Percentiles rank a stretch among this genome's conserved stretches.
Evolutionary conservation across 1,140 invertebrate species (phyloP).

Genomic region (Lordiphosa clarofinis): DNA sequence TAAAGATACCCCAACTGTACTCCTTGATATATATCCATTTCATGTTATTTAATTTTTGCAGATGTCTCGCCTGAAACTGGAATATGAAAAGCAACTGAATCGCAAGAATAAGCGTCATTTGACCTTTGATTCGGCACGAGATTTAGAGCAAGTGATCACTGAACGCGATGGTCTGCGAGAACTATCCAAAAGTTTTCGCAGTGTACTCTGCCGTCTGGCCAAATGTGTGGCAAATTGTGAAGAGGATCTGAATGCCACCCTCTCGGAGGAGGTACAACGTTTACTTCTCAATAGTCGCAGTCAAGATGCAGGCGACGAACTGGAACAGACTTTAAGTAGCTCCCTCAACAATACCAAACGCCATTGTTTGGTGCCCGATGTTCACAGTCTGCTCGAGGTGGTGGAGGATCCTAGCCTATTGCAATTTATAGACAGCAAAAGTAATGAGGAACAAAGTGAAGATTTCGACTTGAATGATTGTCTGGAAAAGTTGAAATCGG

Average conservation of each 20-base stretch:
- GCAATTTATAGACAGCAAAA: slow-evolving; percentile 72
- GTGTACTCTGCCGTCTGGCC: slow-evolving; percentile 84
- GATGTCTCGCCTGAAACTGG: slow-evolving; percentile 80
- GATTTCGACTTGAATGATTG: slow-evolving; percentile 84
- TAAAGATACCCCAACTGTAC: too few relatives aligned
- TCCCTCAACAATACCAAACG: slow-evolving; percentile 45
- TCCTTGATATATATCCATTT: background rate
- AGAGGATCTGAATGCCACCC: slow-evolving; percentile 87
- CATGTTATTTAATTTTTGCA: slow-evolving; percentile 44
- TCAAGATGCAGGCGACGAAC: slow-evolving; percentile 49
- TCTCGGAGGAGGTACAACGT: slow-evolving; percentile 83
- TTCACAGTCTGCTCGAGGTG: slow-evolving; percentile 82
- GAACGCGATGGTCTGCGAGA: slow-evolving; percentile 79
- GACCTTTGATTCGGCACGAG: slow-evolving; percentile 82
- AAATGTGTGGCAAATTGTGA: slow-evolving; percentile 87
- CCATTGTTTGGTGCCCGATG: slow-evolving; percentile 83
- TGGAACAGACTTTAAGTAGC: slow-evolving; percentile 49
- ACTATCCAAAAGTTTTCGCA: slow-evolving; percentile 69
- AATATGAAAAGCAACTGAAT: slow-evolving; percentile 78
- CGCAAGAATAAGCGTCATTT: slow-evolving; percentile 81
- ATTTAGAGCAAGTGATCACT: slow-evolving; percentile 82
- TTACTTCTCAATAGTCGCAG: slow-evolving; percentile 57
- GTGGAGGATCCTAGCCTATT: slow-evolving; percentile 76
- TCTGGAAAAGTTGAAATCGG: slow-evolving; percentile 83
- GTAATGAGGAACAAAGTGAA: slow-evolving; percentile 66